These are phyloP conservation scores for Blastobasis adustella DNA, from an alignment of 2,888 invertebrate species.

Conservation along the genomic window DNA sequence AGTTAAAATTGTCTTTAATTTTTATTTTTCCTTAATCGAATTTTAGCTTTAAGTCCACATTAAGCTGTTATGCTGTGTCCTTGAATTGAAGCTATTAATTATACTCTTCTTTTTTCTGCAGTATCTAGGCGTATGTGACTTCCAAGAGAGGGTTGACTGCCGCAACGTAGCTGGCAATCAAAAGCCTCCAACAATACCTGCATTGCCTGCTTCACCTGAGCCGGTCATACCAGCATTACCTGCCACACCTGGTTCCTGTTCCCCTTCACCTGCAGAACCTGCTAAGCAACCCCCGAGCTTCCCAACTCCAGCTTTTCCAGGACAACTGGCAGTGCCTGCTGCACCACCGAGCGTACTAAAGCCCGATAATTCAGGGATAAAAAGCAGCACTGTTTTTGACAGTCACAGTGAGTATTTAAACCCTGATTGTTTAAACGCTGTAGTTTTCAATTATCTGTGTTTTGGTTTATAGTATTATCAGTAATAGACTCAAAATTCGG, in stretches of 20 bases:
- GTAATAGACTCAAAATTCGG: no score
- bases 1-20: no score
- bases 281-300: conserved; percentile 1
- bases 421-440: no score
- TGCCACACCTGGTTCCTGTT: neutral
- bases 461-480: no score
- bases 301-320: conserved; percentile 1
- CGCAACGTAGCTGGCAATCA: conserved; percentile 11
- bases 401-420: conserved; percentile 39
- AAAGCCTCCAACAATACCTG: neutral
- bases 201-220: neutral
- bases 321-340: neutral
- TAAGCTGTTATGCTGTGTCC: no score
- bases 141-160: conserved; percentile 76
- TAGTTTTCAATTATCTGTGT: no score
- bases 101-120: no score
- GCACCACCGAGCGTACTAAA: neutral
- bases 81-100: no score
- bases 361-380: no score
- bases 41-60: no score
- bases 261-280: neutral
- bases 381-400: conserved; percentile 33
- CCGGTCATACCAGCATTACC: no score
- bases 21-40: no score
- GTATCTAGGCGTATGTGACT: conserved; percentile 71